Conservation (phyloP, 2,113 vertebrate species). For the Macroglossus sobrinus region DNA sequence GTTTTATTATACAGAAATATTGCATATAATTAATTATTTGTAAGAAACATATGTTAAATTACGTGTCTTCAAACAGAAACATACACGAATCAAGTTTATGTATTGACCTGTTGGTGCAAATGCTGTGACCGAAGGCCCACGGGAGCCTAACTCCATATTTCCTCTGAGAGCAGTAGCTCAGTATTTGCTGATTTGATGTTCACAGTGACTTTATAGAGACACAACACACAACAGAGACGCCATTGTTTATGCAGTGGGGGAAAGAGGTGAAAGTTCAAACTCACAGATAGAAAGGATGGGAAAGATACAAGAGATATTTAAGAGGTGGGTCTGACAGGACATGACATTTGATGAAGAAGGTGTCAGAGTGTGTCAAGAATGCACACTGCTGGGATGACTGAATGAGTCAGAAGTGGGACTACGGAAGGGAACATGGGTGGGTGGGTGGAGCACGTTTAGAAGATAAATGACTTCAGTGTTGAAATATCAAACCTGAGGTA, state of each 20-base stretch:
- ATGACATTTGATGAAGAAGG: not conserved
- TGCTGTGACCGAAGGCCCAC: not conserved
- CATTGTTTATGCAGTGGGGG: not conserved
- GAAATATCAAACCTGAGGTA: not conserved
- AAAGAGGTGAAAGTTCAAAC: not conserved
- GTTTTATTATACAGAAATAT: not conserved
- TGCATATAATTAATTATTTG: not conserved
- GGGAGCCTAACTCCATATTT: not conserved
- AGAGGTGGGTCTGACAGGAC: not conserved
- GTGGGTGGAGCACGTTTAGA: not conserved
- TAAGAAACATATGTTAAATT: conserved; percentile 12
- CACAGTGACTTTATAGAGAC: not conserved
- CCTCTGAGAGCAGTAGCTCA: not conserved
- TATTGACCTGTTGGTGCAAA: not conserved
- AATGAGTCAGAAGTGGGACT: not conserved
- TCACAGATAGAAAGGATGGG: not conserved
- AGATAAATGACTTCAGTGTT: not conserved
- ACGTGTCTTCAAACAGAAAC: conserved; percentile 6
- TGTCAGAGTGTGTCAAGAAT: not conserved
- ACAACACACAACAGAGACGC: not conserved
- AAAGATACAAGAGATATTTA: not conserved
- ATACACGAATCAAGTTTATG: not conserved
- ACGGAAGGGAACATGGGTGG: not conserved
- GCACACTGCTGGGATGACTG: not conserved
- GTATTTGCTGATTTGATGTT: not conserved